Evolutionary conservation across 2,888 invertebrate species (phyloP), one percentile per base, ranked within the genome.

Genomic region (Malacosoma neustria): DNA sequence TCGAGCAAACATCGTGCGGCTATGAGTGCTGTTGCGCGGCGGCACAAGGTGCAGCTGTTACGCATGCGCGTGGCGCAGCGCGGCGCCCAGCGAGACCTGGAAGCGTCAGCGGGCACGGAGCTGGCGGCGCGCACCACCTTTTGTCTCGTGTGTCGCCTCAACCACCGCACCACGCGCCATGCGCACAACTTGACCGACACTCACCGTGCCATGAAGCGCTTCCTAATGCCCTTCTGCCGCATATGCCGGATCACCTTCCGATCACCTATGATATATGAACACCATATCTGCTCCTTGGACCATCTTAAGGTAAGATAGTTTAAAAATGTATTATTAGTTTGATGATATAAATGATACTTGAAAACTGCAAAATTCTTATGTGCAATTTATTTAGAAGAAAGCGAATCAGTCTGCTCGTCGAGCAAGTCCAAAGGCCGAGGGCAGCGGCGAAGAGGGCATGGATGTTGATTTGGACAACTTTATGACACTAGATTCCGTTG

Each of bases 401-500:
- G 74, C 80, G n/a, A 67, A 50, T 40, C 77, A 74, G 42, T 47
- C 68, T 1, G 60, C 59, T 4, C 72, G 72, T 1, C 73, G 73
- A n/a, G 71, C 61, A 2, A 84, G 86, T 36, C 87, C 87, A 2
- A 88, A 88, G 48, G 89, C 88, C 32, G 90, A 87, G 11, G 92
- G 88, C 37, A 88, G 87, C 41, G 92, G 90, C 13, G 92, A 92
- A 51, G 91, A 91, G 49, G 89, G 89, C 34, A 91, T 91, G 71
- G 91, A 92, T 64, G 89, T 92, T 3, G 92, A 93, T 75, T 84
- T 95, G 47, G 94, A 94, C 49, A 93, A 94, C 62, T 95, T 94
- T 62, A 92, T 94, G 87, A 94, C 95, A 1, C 88, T 95, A n/a
- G 95, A 95, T 72, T 94, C 95, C 2, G 93, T 95, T 15, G 95